Evolutionary conservation across 2,888 invertebrate genomes (phyloP), one percentile per base, ranked within the genome.

Genomic region (Opisthograptis luteolata): DNA sequence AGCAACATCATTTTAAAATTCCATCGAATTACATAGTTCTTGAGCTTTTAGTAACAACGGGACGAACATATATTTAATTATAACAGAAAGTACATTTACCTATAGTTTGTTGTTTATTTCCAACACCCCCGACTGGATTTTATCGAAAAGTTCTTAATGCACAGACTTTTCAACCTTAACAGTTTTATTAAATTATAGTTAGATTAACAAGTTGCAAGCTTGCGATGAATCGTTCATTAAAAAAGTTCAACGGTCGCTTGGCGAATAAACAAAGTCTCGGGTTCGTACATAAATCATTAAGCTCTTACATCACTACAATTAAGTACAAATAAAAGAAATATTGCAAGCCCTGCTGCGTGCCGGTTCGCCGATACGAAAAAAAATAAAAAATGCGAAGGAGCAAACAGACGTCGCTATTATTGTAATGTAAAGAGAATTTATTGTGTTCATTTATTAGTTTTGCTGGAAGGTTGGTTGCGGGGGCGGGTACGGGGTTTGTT

Each of bases 391-490:
- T 69, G 66, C 64, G 66, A 67, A 69, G 67, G 65, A 65, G 66
- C 64, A 54, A 66, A 69, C 55, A 67, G 73, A 74, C 73, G 74
- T 70, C 66, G 68, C 73, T 76, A 76, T 78, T 79, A 78, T 84
- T 80, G 79, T 78, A 78, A 61, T 61, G 58, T 57, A 58, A 57
- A 78, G 73, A 78, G 73, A 83, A 87, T 86, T 84, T 84, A 86
- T 85, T 79, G 81, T 78, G 70, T 79, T 81, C 74, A 78, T 86
- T 83, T 85, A 86, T 88, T 86, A 81, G 79, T 81, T 87, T 75
- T 71, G 81, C 79, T 82, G 81, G 81, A 76, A 81, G 76, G 76
- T 75, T 73, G 77, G 77, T 75, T 68, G 76, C 75, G 50, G 27
- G 28, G 24, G 37, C 13, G 41, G 48, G 20, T 58, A 67, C 63